A percentile compares a stretch with the other conserved stretches of the same genome.
Conservation (phyloP, 2,113 vertebrate genomes). For the Acinonyx jubatus region DNA sequence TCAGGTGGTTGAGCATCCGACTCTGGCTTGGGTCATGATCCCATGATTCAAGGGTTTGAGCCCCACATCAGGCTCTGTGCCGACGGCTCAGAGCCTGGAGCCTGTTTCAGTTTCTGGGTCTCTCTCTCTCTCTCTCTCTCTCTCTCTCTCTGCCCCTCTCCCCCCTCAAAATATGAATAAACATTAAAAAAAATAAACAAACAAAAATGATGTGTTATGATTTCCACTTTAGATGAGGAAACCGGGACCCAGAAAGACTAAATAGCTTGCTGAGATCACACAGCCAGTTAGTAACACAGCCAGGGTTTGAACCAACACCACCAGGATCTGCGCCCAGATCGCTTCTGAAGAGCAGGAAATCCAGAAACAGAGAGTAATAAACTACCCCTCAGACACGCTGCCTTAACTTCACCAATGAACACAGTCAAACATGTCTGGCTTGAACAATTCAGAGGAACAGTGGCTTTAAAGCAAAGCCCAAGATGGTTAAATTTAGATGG, state of each 20-base stretch:
- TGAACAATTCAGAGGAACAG: conserved; percentile 53
- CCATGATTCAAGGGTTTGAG: no score
- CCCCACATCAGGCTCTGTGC: no score
- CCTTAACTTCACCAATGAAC: conserved; percentile 42
- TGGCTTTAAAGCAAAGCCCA: conserved; percentile 45
- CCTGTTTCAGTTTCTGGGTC: no score
- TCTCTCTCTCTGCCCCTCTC: no score
- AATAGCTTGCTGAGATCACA: not conserved
- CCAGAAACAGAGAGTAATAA: not conserved
- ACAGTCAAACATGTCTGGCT: conserved; percentile 53
- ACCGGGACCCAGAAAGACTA: not conserved
- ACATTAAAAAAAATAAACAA: no score
- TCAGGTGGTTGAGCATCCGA: no score
- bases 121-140: no score
- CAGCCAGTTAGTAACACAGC: not conserved
- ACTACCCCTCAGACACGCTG: conserved; percentile 37
- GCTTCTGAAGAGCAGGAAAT: not conserved
- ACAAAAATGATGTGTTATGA: not conserved
- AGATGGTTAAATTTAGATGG: conserved; percentile 54
- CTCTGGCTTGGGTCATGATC: no score
- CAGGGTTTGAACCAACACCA: not conserved
- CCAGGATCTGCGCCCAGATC: not conserved
- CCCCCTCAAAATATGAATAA: no score
- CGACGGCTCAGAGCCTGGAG: no score
- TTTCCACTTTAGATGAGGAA: not conserved